Conservation (phyloP, 2,113 vertebrate genomes). For the Nanger granti region DNA sequence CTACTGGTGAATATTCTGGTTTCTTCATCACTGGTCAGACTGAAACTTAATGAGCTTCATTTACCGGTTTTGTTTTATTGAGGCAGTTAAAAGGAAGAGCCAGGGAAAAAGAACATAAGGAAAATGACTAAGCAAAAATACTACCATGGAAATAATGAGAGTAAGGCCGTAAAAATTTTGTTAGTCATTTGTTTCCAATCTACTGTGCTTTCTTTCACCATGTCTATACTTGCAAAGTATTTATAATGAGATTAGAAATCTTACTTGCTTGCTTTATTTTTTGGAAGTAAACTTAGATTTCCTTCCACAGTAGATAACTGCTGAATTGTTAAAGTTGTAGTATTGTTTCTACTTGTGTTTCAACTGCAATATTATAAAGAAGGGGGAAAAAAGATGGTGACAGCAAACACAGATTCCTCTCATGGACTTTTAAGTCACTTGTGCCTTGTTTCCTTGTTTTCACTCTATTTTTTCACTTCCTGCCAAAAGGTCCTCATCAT, state of each 20-base stretch:
- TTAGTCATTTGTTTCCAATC: conserved; percentile 13
- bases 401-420: background rate
- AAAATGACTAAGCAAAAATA: conserved; percentile 7
- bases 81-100: background rate
- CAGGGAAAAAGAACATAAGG: background rate
- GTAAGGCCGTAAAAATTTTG: background rate
- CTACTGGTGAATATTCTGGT: background rate
- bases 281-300: background rate
- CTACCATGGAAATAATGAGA: background rate
- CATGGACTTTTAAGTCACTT: background rate
- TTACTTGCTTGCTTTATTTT: background rate
- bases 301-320: background rate
- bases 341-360: background rate
- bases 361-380: background rate
- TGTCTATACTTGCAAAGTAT: conserved; percentile 32
- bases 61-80: background rate
- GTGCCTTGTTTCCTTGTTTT: background rate
- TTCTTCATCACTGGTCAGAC: background rate
- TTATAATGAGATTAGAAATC: conserved; percentile 5
- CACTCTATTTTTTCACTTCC: background rate
- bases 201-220: background rate
- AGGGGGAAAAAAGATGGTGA: background rate
- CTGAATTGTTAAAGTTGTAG: background rate
- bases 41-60: background rate
- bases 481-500: background rate